A percentile compares a stretch with the other conserved stretches of the same genome.
Conservation (phyloP, 2,113 vertebrate genomes). For the Gorilla gorilla region DNA sequence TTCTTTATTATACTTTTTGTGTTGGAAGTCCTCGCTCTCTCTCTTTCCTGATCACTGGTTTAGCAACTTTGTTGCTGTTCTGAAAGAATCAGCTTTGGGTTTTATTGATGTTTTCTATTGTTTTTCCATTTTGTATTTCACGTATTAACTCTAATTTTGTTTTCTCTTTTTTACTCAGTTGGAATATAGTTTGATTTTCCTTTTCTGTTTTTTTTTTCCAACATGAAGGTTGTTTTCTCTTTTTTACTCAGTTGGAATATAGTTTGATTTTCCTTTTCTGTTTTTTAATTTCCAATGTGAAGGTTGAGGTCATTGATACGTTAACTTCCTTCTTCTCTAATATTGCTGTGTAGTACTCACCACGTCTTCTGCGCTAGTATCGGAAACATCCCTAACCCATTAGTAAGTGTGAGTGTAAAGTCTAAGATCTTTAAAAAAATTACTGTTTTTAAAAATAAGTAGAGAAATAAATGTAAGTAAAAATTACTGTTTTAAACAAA, state of each 20-base stretch:
- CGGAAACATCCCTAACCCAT: fast-evolving
- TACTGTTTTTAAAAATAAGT: no score
- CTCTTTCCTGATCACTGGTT: background rate
- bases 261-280: background rate
- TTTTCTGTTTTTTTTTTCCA: background rate
- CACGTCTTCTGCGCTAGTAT: no score
- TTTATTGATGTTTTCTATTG: background rate
- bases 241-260: background rate
- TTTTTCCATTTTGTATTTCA: background rate
- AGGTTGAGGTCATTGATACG: background rate
- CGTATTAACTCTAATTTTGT: background rate
- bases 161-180: background rate
- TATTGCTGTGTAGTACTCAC: no score
- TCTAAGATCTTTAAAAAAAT: no score
- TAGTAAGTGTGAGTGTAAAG: fast-evolving
- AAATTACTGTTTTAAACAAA: background rate
- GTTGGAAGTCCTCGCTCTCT: background rate
- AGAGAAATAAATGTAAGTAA: background rate
- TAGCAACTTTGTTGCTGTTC: background rate
- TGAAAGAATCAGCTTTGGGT: background rate
- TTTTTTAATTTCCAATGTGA: background rate
- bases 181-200: background rate
- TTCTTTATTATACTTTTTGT: no score
- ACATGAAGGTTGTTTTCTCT: no score
- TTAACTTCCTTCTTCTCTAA: background rate